Conservation (phyloP, 2,113 vertebrate genomes). For the Uropsilus gracilis region DNA sequence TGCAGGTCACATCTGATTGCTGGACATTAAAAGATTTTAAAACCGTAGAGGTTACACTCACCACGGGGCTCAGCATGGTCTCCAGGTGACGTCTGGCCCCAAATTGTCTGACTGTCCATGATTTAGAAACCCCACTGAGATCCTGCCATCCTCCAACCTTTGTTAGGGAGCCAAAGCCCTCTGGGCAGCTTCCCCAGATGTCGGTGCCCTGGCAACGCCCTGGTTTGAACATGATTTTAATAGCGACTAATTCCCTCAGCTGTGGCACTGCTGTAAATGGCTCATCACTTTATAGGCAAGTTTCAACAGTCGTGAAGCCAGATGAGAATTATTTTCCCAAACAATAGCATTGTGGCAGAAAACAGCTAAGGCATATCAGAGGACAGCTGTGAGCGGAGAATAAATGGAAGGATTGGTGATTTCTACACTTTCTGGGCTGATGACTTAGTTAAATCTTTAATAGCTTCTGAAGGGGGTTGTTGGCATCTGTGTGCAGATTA, state of each 20-base stretch:
- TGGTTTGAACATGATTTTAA: slow-evolving; percentile 87
- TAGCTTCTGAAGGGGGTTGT: background rate
- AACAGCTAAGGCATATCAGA: slow-evolving; percentile 50
- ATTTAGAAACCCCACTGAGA: slow-evolving; percentile 83
- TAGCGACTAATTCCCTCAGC: slow-evolving; percentile 88
- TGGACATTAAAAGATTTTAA: no score
- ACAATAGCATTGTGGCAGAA: slow-evolving; percentile 51
- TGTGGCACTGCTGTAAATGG: slow-evolving; percentile 84
- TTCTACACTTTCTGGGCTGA: background rate
- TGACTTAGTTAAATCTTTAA: slow-evolving; percentile 68
- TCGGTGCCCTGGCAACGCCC: slow-evolving; percentile 83
- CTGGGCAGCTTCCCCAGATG: slow-evolving; percentile 85
- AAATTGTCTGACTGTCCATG: slow-evolving; percentile 68
- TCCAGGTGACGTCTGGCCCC: slow-evolving; percentile 68
- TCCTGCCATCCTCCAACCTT: slow-evolving; percentile 80
- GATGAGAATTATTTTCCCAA: slow-evolving; percentile 76
- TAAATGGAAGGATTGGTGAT: background rate
- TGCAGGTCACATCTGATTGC: background rate
- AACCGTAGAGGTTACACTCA: background rate
- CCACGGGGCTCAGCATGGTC: slow-evolving; percentile 10
- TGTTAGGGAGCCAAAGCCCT: slow-evolving; percentile 87
- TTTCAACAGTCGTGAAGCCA: slow-evolving; percentile 82
- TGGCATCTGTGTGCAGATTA: background rate
- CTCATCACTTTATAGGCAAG: slow-evolving; percentile 83
- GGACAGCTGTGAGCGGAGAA: slow-evolving; percentile 50